A percentile compares a stretch with the other conserved stretches of the same genome.
Conservation (phyloP, 1,140 invertebrate species). For the Hyles euphorbiae region DNA sequence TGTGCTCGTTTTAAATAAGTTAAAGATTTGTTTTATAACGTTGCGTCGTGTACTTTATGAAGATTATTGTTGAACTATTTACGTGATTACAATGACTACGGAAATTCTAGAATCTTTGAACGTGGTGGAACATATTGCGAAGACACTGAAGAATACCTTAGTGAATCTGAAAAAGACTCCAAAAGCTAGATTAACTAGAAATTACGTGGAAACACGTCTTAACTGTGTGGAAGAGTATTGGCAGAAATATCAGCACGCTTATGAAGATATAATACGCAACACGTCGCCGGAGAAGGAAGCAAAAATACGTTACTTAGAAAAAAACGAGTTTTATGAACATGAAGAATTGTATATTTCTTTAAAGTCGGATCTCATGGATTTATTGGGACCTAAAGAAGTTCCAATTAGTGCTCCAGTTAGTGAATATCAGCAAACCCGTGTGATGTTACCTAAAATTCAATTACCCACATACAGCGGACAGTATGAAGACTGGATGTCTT, state of each 20-base stretch:
- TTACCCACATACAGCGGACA: constrained; percentile 21
- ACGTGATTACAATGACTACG: too few species aligned
- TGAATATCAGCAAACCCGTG: background rate
- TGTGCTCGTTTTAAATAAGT: too few species aligned
- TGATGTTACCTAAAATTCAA: constrained; percentile 17
- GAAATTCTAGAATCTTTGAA: too few species aligned
- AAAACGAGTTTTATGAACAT: constrained; percentile 16
- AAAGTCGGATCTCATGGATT: background rate
- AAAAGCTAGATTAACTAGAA: constrained; percentile 12
- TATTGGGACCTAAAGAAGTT: background rate
- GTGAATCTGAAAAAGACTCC: constrained; percentile 16
- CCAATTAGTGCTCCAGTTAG: background rate
- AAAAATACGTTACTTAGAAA: constrained; percentile 6
- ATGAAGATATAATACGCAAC: constrained; percentile 6
- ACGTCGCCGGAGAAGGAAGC: constrained; percentile 8
- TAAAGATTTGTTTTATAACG: too few species aligned
- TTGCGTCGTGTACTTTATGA: too few species aligned
- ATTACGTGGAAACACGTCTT: constrained; percentile 13
- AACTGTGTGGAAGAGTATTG: constrained; percentile 10
- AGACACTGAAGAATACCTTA: constrained; percentile 11
- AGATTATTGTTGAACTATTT: too few species aligned
- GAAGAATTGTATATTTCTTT: constrained; percentile 10
- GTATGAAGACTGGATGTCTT: constrained; percentile 24
- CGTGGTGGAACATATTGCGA: constrained; percentile 8
- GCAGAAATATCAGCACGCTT: constrained; percentile 6